Evolutionary conservation across 2,797 vertebrate genomes (phyloP).

Genomic region (Caiman crocodilus): DNA sequence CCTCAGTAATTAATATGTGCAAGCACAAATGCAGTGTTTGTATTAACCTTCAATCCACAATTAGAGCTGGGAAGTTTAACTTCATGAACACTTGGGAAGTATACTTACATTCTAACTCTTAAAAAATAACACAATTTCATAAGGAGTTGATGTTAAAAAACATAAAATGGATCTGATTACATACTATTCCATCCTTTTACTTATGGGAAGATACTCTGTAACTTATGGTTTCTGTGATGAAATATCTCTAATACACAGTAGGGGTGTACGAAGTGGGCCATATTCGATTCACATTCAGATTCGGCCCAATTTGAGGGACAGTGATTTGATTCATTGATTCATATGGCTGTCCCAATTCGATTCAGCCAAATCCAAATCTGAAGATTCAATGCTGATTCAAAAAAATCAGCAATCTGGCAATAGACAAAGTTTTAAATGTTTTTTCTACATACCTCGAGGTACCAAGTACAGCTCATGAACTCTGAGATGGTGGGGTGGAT

Average conservation of each 20-base stretch:
- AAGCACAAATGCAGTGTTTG: neutral
- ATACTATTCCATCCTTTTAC: neutral
- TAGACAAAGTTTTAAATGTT: too few species aligned
- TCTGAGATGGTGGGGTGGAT: too few species aligned
- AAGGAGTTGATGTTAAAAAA: constrained; percentile 40
- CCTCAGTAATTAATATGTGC: neutral
- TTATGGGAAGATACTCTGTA: neutral
- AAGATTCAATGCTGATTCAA: too few species aligned
- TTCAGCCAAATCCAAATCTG: too few species aligned
- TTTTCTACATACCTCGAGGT: too few species aligned
- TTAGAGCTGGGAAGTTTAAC: neutral
- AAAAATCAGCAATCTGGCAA: too few species aligned
- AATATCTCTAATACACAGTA: constrained; percentile 27
- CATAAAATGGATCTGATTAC: constrained; percentile 5
- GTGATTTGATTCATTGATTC: too few species aligned
- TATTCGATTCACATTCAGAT: too few species aligned
- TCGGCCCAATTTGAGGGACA: too few species aligned
- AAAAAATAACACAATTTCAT: neutral
- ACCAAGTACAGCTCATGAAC: too few species aligned
- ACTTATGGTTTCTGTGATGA: neutral
- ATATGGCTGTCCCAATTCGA: too few species aligned
- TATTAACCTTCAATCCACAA: neutral
- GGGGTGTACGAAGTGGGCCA: too few species aligned
- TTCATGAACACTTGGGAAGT: neutral
- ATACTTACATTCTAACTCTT: constrained; percentile 31